A percentile compares a stretch with the other conserved stretches of the same genome.
These are phyloP conservation scores for Notarius lentiginosus DNA, from an alignment of 2,113 vertebrate genomes.

Conservation along the genomic window DNA sequence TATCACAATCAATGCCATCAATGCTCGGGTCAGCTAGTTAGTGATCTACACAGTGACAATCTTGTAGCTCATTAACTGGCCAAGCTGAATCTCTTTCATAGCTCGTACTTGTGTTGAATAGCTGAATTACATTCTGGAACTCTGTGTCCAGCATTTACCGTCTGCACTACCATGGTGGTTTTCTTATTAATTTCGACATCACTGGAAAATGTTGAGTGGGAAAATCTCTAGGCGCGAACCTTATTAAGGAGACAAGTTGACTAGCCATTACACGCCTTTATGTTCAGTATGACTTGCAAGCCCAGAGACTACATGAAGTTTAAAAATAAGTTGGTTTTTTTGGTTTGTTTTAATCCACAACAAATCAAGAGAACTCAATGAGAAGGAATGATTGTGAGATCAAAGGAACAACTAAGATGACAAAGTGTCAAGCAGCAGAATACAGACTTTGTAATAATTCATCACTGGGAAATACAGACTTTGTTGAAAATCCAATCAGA, in stretches of 20 bases:
- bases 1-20: neutral
- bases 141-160: neutral
- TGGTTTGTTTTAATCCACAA: neutral
- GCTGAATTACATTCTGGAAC: neutral
- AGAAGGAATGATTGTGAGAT: neutral
- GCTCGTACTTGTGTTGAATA: neutral
- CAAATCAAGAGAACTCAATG: neutral
- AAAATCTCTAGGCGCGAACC: neutral
- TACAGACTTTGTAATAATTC: neutral
- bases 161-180: neutral
- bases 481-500: constrained; percentile 27
- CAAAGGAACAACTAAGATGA: constrained; percentile 13
- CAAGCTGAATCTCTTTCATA: neutral
- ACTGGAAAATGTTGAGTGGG: neutral
- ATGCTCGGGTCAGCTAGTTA: neutral
- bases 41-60: neutral
- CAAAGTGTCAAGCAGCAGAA: neutral
- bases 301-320: neutral
- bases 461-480: constrained; percentile 10
- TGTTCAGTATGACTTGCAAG: neutral
- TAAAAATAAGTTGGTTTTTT: too few relatives aligned
- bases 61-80: neutral
- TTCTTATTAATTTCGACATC: neutral
- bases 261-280: neutral
- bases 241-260: neutral